Evolutionary conservation across 2,888 invertebrate genomes (phyloP).

Genomic region (Prenolepis imparis): DNA sequence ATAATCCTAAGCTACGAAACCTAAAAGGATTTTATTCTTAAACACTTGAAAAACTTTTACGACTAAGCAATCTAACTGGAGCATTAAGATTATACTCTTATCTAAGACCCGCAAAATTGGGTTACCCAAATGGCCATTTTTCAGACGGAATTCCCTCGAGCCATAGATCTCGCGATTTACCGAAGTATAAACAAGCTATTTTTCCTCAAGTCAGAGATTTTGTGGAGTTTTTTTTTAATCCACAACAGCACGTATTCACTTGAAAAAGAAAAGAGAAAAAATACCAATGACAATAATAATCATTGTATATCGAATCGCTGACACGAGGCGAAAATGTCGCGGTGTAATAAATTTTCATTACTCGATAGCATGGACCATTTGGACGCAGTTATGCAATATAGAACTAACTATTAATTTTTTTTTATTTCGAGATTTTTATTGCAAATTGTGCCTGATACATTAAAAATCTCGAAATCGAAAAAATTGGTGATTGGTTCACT

Average conservation of each 20-base stretch:
- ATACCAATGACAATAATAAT: background rate
- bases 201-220: background rate
- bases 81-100: constrained; percentile 26
- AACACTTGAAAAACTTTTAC: background rate
- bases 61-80: constrained; percentile 4
- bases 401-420: too few species aligned
- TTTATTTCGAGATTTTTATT: too few species aligned
- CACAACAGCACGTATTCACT: background rate
- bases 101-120: constrained; percentile 39
- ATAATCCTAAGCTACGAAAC: background rate
- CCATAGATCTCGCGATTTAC: constrained; percentile 33
- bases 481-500: too few species aligned
- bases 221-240: background rate
- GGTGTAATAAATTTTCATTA: constrained; percentile 28
- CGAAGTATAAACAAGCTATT: constrained; percentile 53
- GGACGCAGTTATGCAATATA: too few species aligned
- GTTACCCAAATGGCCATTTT: constrained; percentile 40
- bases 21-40: constrained; percentile 1
- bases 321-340: background rate
- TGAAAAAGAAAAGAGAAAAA: background rate
- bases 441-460: too few species aligned
- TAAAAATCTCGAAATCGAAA: too few species aligned
- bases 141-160: constrained; percentile 6
- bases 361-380: background rate
- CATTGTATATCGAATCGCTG: background rate